phyloP scores from a whole-genome alignment of 2,888 invertebrate genomes.

The Physocephala rufipes region DNA sequence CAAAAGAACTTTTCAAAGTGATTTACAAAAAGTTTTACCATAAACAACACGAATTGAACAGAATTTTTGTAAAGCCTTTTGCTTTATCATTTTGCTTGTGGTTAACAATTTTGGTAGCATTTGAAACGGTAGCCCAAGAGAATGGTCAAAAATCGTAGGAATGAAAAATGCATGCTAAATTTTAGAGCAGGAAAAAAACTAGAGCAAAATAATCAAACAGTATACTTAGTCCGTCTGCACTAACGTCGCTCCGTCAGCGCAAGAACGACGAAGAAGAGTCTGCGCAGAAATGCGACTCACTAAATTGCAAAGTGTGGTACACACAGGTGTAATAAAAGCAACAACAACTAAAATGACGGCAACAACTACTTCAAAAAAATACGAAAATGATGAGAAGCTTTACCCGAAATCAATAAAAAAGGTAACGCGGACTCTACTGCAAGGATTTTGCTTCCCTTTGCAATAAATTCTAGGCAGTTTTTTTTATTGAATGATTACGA shows the following conservation, averaged over 20 bases:
- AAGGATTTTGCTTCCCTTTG: slow-evolving; percentile 34
- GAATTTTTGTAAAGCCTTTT: no score
- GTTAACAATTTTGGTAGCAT: not conserved
- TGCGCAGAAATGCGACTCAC: slow-evolving; percentile 10
- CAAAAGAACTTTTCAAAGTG: no score
- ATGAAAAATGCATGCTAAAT: no score
- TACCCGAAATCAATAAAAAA: slow-evolving; percentile 5
- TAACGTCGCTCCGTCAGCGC: no score
- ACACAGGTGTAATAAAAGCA: slow-evolving; percentile 25
- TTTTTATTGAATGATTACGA: not conserved
- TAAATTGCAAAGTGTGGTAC: slow-evolving; percentile 4
- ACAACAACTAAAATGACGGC: no score
- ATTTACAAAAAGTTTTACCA: no score
- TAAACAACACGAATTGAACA: no score
- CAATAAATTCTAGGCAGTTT: not conserved
- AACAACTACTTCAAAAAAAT: no score
- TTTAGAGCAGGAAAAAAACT: not conserved
- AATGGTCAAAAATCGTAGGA: slow-evolving; percentile 18
- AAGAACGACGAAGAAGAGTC: not conserved
- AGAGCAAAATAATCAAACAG: not conserved
- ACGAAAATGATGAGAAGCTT: slow-evolving; percentile 3
- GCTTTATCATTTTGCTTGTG: not conserved
- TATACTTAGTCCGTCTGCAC: not conserved
- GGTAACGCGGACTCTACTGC: not conserved
- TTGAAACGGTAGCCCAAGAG: not conserved